phyloP scores from a whole-genome alignment of 2,888 invertebrate genomes.

The Yponomeuta cagnagella region DNA sequence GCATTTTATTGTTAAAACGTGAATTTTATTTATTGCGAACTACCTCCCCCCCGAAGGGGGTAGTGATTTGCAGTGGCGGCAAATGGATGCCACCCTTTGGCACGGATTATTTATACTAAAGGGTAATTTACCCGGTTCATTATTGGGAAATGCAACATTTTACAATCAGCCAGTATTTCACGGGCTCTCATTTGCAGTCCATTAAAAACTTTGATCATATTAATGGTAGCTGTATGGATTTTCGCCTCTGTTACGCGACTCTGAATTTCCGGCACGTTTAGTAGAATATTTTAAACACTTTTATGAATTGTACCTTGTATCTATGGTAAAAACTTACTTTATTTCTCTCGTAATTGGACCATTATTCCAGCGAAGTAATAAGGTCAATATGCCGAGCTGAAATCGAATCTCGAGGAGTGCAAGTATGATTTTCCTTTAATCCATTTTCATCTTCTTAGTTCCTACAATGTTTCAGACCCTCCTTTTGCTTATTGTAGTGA shows the following conservation, averaged over 20 bases:
- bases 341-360: no score
- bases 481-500: no score
- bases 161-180: constrained; percentile 45
- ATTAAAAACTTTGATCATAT: constrained; percentile 48
- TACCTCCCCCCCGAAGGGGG: constrained; percentile 54
- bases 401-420: no score
- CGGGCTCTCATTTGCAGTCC: constrained; percentile 65
- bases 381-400: no score
- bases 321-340: no score
- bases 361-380: no score
- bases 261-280: not conserved
- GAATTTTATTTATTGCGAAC: constrained; percentile 76
- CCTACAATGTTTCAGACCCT: no score
- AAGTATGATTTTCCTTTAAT: no score
- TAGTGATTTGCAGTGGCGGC: constrained; percentile 71
- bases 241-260: not conserved
- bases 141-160: constrained; percentile 72
- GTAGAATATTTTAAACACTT: not conserved
- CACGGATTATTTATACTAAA: constrained; percentile 73
- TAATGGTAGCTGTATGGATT: constrained; percentile 7
- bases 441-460: no score
- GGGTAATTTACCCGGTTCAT: constrained; percentile 72
- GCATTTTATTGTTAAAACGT: constrained; percentile 77
- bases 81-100: constrained; percentile 71
- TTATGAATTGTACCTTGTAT: no score